Conservation (phyloP, 2,888 invertebrate genomes). For the Branchellion lobata region DNA sequence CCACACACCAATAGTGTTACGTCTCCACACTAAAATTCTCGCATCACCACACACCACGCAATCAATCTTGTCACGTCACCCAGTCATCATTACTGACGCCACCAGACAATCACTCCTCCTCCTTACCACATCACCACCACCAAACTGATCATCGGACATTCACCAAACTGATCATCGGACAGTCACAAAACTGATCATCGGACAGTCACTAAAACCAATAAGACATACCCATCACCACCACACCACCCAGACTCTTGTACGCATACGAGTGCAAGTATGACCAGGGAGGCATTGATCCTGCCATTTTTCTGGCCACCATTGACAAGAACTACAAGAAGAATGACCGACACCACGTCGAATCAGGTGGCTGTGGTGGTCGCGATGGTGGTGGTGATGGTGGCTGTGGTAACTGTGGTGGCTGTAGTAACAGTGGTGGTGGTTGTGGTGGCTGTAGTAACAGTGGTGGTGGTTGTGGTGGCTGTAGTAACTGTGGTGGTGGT, state of each 20-base stretch:
- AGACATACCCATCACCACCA: background rate
- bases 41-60: no score
- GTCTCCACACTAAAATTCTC: no score
- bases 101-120: background rate
- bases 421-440: no score
- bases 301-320: conserved; percentile 85
- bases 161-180: no score
- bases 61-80: background rate
- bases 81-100: background rate
- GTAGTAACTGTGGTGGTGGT: no score
- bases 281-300: conserved; percentile 91
- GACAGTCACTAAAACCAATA: no score
- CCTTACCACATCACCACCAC: background rate
- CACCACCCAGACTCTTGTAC: conserved; percentile 70
- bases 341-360: background rate
- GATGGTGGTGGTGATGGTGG: no score
- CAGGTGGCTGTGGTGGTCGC: background rate
- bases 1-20: no score
- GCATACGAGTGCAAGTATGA: conserved; percentile 96
- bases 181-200: no score
- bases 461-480: no score
- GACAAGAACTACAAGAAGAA: conserved; percentile 52
- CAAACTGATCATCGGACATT: background rate
- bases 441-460: no score
- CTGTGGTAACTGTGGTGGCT: no score